Evolutionary conservation across 2,888 invertebrate species (phyloP), one percentile per base, ranked within the genome.

Genomic region (Orthosia cruda): DNA sequence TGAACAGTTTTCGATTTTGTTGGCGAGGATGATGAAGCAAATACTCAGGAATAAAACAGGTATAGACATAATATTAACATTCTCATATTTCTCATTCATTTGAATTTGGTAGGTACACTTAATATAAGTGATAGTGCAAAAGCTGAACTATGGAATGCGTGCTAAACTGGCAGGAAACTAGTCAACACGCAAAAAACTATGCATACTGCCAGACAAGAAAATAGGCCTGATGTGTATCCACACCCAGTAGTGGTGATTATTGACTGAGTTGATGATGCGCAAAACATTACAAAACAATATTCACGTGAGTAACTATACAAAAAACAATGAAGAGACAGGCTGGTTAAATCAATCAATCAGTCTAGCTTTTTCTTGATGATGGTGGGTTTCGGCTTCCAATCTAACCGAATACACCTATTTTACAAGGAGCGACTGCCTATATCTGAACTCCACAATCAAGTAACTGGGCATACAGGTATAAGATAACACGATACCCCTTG

Each of bases 21-120:
- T 97, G 55, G 93, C 94, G 54, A 93, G 98, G 70, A 98, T 98
- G 97, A 77, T 97, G 87, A 91, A 96, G 81, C 97, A 97, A 86
- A 97, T 97, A 80, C 91, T 95, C 45, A 96, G 98, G 80, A 97
- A 97, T 84, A 96, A 94, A 71, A 95, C 97, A 95, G 97, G 97
- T 97, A 76, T 89, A 88, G 0, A 57, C 0, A 0, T 12, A 57
- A 58, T 55, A 23, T 5, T 55, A 20, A 54, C 4, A 20, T 55
- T 40, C 40, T 40, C 40, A 32, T 32, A 32, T 32, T 40, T 40
- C 40, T 9, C 40, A 40, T 40, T 40, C 9, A 40, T 40, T 40
- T 40, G 9, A 32, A 5, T 32, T 32, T 4, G 32, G 32, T 32
- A 32, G 32, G 32, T 32, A 32, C 32, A 32, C 7, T 32, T 40